Conservation (phyloP, 2,888 invertebrate species). For the Heliconius ismenius region DNA sequence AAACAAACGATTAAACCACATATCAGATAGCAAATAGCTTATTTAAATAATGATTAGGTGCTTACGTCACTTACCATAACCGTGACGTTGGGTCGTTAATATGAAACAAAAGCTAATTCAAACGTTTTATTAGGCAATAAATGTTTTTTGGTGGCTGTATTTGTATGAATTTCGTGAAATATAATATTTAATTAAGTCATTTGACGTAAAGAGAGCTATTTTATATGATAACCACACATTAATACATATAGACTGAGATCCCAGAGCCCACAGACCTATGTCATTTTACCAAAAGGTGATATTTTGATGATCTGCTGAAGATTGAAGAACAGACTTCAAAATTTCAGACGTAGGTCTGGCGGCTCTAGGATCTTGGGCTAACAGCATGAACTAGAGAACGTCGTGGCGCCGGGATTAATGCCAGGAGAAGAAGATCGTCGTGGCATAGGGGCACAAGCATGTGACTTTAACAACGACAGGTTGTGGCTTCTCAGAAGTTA, state of each 20-base stretch:
- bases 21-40: slow-evolving; percentile 14
- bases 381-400: not conserved
- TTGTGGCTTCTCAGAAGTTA: too few relatives aligned
- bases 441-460: too few relatives aligned
- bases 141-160: slow-evolving; percentile 10
- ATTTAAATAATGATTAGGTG: slow-evolving; percentile 10
- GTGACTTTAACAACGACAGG: too few relatives aligned
- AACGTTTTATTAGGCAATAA: slow-evolving; percentile 23
- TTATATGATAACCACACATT: not conserved
- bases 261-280: too few relatives aligned
- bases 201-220: not conserved
- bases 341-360: too few relatives aligned
- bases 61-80: slow-evolving; percentile 24
- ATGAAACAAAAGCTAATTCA: slow-evolving; percentile 35
- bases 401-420: too few relatives aligned
- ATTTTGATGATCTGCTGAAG: too few relatives aligned
- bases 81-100: slow-evolving; percentile 31
- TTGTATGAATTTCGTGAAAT: not conserved
- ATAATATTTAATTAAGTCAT: slow-evolving; percentile 31
- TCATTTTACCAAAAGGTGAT: too few relatives aligned
- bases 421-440: too few relatives aligned
- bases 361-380: too few relatives aligned
- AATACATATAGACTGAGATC: too few relatives aligned
- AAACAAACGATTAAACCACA: slow-evolving; percentile 1
- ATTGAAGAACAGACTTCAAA: too few relatives aligned